Evolutionary conservation across 2,888 invertebrate genomes (phyloP).

Genomic region (Machimus atricapillus): DNA sequence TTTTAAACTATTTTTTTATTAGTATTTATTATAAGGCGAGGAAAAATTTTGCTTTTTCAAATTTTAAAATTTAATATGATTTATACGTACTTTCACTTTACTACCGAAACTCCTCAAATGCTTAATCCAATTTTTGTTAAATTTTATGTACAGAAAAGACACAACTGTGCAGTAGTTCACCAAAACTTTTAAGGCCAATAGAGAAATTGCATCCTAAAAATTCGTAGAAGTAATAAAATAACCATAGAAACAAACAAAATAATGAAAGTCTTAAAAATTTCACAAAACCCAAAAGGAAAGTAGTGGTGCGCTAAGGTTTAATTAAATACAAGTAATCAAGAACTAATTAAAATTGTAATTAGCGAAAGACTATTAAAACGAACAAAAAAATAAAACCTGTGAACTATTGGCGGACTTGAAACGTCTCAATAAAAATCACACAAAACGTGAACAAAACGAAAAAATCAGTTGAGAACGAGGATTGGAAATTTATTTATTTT

Average conservation of each 20-base stretch:
- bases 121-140: neutral
- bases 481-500: neutral
- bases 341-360: neutral
- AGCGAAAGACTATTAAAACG: neutral
- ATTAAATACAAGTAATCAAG: neutral
- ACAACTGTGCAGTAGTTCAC: neutral
- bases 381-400: neutral
- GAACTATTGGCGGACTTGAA: neutral
- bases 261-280: neutral
- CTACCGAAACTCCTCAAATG: neutral
- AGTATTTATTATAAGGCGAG: no score
- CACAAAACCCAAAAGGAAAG: neutral
- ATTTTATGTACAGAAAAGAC: neutral
- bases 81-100: neutral
- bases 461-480: neutral
- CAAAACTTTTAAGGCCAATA: neutral
- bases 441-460: constrained; percentile 3
- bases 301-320: neutral
- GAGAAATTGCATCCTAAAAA: constrained; percentile 2
- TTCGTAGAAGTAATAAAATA: neutral
- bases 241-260: neutral
- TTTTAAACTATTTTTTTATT: no score
- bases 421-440: constrained; percentile 5
- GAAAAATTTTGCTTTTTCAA: neutral
- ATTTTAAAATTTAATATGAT: neutral